Evolutionary conservation across 2,113 vertebrate genomes (phyloP).

Genomic region (Cheilinus undulatus): DNA sequence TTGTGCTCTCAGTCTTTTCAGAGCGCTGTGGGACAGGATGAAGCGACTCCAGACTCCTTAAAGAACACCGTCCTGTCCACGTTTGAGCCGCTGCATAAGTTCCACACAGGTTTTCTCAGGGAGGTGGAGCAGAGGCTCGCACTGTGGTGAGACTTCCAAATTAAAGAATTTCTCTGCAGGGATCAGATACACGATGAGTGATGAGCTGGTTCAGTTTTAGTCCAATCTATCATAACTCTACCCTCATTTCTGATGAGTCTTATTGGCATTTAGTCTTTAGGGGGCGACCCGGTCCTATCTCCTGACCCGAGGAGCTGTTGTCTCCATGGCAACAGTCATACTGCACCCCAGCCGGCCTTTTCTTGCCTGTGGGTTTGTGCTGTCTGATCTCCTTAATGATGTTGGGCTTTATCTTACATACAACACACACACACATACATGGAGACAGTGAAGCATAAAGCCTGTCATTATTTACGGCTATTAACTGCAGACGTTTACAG

Average conservation of each 20-base stretch:
- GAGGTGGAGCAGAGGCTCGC: constrained; percentile 96
- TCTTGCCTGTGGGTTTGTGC: constrained; percentile 61
- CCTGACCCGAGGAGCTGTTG: constrained; percentile 59
- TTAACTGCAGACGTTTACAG: constrained; percentile 14
- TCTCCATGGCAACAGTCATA: constrained; percentile 74
- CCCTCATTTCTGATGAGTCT: constrained; percentile 19
- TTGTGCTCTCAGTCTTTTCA: constrained; percentile 89
- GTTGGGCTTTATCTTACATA: constrained; percentile 45
- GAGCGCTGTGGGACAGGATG: constrained; percentile 88
- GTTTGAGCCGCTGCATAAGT: constrained; percentile 95
- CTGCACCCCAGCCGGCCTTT: constrained; percentile 54
- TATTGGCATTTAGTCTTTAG: constrained; percentile 50
- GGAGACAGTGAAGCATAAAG: constrained; percentile 40
- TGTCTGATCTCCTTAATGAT: constrained; percentile 72
- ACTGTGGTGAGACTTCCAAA: constrained; percentile 89
- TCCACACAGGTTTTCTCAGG: constrained; percentile 95
- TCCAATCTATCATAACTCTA: constrained; percentile 20
- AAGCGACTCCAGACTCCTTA: constrained; percentile 89
- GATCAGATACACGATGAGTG: not conserved
- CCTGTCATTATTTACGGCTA: constrained; percentile 19
- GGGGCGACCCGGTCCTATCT: constrained; percentile 36
- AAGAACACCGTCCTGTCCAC: constrained; percentile 89
- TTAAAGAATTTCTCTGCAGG: not conserved
- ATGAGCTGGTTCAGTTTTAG: not conserved
- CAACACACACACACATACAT: constrained; percentile 14